Percentiles rank a stretch among this genome's conserved stretches.
Evolutionary conservation across 2,888 invertebrate species (phyloP).

Genomic region (Nomada lathburiana): DNA sequence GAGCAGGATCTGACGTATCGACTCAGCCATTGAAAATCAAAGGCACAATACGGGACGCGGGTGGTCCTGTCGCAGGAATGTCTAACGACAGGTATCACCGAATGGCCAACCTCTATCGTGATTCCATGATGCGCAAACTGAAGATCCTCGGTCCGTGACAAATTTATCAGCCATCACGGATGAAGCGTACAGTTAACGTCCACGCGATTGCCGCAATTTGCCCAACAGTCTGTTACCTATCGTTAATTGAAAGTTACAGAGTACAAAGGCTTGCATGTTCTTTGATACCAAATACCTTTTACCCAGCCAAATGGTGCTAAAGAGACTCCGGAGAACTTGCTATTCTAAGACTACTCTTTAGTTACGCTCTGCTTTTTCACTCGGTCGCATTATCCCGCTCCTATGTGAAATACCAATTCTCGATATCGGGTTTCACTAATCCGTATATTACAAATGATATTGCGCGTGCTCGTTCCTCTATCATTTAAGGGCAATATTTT

Average conservation of each 20-base stretch:
- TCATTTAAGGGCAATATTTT: background rate
- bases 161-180: constrained; percentile 17
- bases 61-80: background rate
- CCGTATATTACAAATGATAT: constrained; percentile 29
- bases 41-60: background rate
- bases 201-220: background rate
- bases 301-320: no score
- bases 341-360: constrained; percentile 17
- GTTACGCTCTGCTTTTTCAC: constrained; percentile 14
- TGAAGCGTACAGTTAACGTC: background rate
- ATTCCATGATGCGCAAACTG: background rate
- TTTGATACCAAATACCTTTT: background rate
- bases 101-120: background rate
- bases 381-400: constrained; percentile 17
- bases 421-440: constrained; percentile 38
- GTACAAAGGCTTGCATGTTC: background rate
- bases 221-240: background rate
- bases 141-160: background rate
- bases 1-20: background rate
- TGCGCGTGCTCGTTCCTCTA: background rate
- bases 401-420: constrained; percentile 1
- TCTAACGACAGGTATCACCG: background rate
- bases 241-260: constrained; percentile 20
- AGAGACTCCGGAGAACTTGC: background rate
- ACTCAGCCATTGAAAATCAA: background rate